phyloP scores from a whole-genome alignment of 2,797 vertebrate species.

The Zenarchopterus dispar region DNA sequence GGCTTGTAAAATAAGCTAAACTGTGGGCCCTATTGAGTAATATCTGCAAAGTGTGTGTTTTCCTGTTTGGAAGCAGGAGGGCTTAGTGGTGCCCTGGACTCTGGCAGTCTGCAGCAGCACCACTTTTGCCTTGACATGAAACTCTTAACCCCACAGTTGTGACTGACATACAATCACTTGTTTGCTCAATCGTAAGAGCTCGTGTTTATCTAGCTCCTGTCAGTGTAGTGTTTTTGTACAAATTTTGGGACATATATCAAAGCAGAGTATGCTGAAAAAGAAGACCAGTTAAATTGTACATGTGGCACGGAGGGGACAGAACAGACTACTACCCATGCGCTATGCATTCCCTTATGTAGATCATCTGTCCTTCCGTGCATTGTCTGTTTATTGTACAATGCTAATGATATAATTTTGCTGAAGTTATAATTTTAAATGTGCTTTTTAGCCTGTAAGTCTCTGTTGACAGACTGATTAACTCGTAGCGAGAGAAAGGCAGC shows the following conservation, averaged over 20 bases:
- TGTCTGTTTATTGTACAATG: slow-evolving; percentile 11
- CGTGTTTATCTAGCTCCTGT: slow-evolving; percentile 35
- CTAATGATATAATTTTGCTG: slow-evolving; percentile 23
- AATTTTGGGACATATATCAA: slow-evolving; percentile 31
- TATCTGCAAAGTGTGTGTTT: slow-evolving; percentile 30
- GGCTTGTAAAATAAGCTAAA: slow-evolving; percentile 75
- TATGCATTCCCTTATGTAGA: slow-evolving; percentile 65
- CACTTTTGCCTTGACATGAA: slow-evolving; percentile 41
- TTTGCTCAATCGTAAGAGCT: slow-evolving; percentile 44
- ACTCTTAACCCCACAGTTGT: slow-evolving; percentile 21
- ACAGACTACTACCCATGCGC: slow-evolving; percentile 45
- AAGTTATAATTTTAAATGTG: slow-evolving; percentile 18
- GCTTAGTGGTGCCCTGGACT: slow-evolving; percentile 48
- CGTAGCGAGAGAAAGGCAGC: slow-evolving; percentile 56
- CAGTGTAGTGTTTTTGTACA: slow-evolving; percentile 31
- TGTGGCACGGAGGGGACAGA: slow-evolving; percentile 43
- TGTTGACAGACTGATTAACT: slow-evolving; percentile 20
- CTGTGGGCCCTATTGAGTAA: slow-evolving; percentile 47
- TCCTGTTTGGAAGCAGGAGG: slow-evolving; percentile 50
- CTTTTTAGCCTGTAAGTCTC: slow-evolving; percentile 28
- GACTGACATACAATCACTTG: slow-evolving; percentile 66
- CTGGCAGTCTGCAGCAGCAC: slow-evolving; percentile 64
- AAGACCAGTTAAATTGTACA: slow-evolving; percentile 27
- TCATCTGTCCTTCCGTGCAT: slow-evolving; percentile 34
- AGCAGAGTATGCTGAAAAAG: slow-evolving; percentile 34